Evolutionary conservation across 1,140 invertebrate species (phyloP).

Genomic region (Bathynomus jamesi): DNA sequence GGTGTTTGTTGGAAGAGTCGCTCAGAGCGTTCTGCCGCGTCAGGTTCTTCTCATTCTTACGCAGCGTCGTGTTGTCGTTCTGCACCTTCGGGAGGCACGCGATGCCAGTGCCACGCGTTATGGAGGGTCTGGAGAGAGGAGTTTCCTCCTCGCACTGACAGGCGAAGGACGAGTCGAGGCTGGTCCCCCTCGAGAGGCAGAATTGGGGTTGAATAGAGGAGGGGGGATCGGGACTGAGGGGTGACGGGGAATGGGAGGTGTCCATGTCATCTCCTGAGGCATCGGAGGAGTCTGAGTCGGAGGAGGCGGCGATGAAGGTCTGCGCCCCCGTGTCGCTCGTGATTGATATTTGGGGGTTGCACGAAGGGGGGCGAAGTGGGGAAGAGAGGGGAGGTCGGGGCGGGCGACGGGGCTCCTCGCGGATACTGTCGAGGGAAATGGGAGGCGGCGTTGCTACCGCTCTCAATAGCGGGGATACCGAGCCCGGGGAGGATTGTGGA

Average conservation of each 20-base stretch:
- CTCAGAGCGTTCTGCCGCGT: constrained; percentile 27
- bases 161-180: neutral
- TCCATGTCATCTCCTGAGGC: neutral
- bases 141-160: neutral
- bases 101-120: neutral
- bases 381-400: neutral
- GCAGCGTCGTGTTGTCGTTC: neutral
- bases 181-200: neutral
- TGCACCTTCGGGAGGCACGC: neutral
- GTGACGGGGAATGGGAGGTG: too few relatives aligned
- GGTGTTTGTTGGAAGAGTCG: constrained; percentile 24
- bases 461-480: neutral
- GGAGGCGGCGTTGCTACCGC: neutral
- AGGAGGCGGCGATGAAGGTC: neutral
- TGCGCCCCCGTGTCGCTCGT: neutral
- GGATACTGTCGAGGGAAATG: neutral
- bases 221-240: neutral
- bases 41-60: constrained; percentile 27
- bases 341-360: neutral
- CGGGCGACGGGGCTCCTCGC: neutral
- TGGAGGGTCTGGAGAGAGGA: neutral
- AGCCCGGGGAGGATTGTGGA: neutral
- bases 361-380: neutral
- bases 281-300: too few relatives aligned
- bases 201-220: neutral